Evolutionary conservation across 2,113 vertebrate species (phyloP).

Genomic region (Eonycteris spelaea): DNA sequence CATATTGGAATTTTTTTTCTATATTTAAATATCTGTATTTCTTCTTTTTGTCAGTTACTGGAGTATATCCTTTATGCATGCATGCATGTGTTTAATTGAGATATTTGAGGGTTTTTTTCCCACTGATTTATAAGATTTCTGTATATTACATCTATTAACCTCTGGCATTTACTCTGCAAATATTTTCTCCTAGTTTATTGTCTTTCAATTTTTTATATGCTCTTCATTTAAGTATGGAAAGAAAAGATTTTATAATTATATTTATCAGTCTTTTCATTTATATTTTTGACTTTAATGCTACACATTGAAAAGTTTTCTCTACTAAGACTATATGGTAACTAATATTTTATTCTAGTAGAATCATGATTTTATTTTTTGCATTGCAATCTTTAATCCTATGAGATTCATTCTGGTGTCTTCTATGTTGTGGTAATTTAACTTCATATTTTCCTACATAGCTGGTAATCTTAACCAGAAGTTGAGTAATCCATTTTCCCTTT

Average conservation of each 20-base stretch:
- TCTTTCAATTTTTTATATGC: neutral
- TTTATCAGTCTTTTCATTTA: constrained; percentile 2
- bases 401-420: neutral
- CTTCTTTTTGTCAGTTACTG: neutral
- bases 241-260: neutral
- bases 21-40: neutral
- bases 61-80: neutral
- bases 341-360: neutral
- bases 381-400: neutral
- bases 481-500: neutral
- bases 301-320: constrained; percentile 3
- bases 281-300: constrained; percentile 22
- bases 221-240: neutral
- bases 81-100: neutral
- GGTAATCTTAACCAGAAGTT: neutral
- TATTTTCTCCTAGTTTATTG: neutral
- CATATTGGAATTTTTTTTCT: neutral
- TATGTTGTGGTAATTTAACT: neutral
- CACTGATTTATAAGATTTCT: neutral
- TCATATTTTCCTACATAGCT: constrained; percentile 3
- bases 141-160: neutral
- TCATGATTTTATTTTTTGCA: neutral
- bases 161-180: neutral
- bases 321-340: neutral
- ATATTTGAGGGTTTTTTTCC: neutral